A percentile compares a stretch with the other conserved stretches of the same genome.
These are phyloP conservation scores for Nerophis lumbriciformis DNA, from an alignment of 2,113 vertebrate genomes.

Conservation along the genomic window DNA sequence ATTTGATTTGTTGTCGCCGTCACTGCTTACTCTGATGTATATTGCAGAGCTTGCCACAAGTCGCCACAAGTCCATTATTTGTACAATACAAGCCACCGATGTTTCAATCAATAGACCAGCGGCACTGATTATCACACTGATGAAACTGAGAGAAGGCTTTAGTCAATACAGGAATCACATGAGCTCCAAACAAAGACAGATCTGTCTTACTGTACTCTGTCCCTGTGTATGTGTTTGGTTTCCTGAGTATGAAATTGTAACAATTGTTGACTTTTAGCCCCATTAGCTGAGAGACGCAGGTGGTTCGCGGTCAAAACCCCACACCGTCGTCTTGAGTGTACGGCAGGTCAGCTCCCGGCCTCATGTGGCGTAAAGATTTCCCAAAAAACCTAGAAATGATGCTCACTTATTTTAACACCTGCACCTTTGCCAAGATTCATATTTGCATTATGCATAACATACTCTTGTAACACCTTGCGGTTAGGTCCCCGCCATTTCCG, in stretches of 20 bases:
- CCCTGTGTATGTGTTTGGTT: constrained; percentile 2
- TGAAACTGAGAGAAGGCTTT: constrained; percentile 9
- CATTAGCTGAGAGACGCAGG: constrained; percentile 19
- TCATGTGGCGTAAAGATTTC: neutral
- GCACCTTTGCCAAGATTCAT: too few relatives aligned
- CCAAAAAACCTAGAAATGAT: neutral
- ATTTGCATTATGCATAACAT: too few relatives aligned
- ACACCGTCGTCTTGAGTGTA: constrained; percentile 5
- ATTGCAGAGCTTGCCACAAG: neutral
- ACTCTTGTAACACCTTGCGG: too few relatives aligned
- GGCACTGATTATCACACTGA: neutral
- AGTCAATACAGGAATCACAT: constrained; percentile 28
- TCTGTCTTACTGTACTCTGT: constrained; percentile 23
- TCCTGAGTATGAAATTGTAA: neutral
- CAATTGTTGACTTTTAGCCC: neutral
- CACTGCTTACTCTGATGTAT: constrained; percentile 26
- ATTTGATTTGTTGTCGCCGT: constrained; percentile 26
- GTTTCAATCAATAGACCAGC: too few relatives aligned
- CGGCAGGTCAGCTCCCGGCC: constrained; percentile 16
- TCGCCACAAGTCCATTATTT: neutral
- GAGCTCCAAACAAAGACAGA: constrained; percentile 25
- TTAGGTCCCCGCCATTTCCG: too few relatives aligned
- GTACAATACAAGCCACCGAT: neutral
- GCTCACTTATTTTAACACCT: neutral
- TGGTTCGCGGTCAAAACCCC: constrained; percentile 20